Conservation (phyloP, 1,140 invertebrate genomes). For the Neodiprion fabricii region DNA sequence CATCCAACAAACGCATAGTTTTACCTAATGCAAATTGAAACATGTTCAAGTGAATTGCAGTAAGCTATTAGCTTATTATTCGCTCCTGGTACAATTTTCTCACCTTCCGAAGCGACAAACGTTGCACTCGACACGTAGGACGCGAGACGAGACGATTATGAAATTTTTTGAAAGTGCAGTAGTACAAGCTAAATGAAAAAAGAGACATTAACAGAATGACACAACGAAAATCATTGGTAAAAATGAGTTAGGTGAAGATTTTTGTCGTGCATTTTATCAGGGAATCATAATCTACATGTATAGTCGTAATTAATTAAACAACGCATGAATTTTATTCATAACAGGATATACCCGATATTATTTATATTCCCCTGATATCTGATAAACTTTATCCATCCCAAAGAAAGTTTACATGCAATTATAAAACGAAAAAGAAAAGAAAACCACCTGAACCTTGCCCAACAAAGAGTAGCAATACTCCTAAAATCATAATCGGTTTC, state of each 20-base stretch:
- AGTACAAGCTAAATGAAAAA: background rate
- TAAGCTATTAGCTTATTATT: background rate
- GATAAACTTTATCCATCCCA: background rate
- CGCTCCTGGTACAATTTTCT: conserved; percentile 7
- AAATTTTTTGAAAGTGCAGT: too few species aligned
- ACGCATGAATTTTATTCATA: background rate
- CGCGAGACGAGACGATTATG: too few species aligned
- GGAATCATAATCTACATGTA: background rate
- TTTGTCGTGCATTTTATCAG: background rate
- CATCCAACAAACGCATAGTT: too few species aligned
- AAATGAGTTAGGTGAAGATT: background rate
- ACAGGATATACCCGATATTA: background rate
- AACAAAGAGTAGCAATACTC: background rate
- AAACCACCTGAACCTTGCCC: background rate
- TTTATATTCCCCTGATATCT: background rate
- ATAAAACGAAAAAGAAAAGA: background rate
- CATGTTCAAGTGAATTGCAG: too few species aligned
- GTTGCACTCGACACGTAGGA: background rate
- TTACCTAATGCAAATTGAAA: too few species aligned
- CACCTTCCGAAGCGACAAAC: conserved; percentile 2
- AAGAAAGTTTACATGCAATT: background rate
- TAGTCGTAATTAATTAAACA: background rate
- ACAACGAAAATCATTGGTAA: background rate
- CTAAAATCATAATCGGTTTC: background rate
- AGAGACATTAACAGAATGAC: background rate